A percentile compares a stretch with the other conserved stretches of the same genome.
Evolutionary conservation across 2,113 vertebrate species (phyloP).

Genomic region (Okapia johnstoni): DNA sequence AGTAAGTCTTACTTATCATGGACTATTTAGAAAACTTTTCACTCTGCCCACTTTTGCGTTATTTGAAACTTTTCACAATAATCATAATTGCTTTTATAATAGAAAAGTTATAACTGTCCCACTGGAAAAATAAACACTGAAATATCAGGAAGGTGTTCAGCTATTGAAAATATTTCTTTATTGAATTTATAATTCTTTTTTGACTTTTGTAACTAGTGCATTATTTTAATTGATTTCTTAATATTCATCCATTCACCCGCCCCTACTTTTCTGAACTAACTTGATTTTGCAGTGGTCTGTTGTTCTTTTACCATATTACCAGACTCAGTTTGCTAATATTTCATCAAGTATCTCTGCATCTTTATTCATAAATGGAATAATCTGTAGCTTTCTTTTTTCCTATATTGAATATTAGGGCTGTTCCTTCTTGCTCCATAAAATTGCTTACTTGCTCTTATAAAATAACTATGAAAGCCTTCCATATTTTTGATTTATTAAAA

Average conservation of each 20-base stretch:
- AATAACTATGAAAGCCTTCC: background rate
- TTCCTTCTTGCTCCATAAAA: background rate
- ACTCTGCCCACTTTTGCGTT: background rate
- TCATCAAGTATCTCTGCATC: background rate
- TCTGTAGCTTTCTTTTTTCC: background rate
- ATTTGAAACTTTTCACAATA: background rate
- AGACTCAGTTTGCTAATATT: background rate
- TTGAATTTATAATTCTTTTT: constrained; percentile 4
- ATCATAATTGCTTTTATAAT: constrained; percentile 23
- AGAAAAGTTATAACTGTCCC: background rate
- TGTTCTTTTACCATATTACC: background rate
- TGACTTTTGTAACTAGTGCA: background rate
- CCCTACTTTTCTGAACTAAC: constrained; percentile 1
- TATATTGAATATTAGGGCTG: background rate
- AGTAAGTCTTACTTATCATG: background rate
- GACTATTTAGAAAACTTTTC: background rate
- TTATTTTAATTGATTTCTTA: constrained; percentile 16
- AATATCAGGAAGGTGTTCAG: constrained; percentile 4
- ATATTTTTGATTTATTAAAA: background rate
- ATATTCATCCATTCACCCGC: background rate
- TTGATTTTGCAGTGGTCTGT: background rate
- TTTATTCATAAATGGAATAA: constrained; percentile 22
- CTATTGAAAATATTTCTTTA: background rate
- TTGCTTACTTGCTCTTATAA: background rate
- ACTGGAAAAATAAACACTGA: constrained; percentile 38